Base-by-base conservation (phyloP, 2,113 vertebrate species). In the Gorsachius goisagi region DNA sequence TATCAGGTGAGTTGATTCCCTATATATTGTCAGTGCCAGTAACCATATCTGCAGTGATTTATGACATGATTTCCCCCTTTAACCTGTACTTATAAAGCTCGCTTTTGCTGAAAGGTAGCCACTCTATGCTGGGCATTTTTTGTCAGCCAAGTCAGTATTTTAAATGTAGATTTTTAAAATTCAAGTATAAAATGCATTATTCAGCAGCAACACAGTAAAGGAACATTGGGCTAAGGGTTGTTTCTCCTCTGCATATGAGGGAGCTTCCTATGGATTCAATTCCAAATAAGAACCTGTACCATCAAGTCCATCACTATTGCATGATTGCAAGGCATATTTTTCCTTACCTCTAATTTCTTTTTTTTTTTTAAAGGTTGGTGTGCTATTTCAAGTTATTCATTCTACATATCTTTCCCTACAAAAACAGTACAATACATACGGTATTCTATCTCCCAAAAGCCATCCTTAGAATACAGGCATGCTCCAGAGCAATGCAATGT, bases 121-220 rank as follows among this genome's bases (percentile, higher is more conserved):
- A 50, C 33, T 78, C 22, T 62, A 14, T 56, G 9, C 59, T 82
- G 79, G n/a, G 20, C 33, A 50, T n/a, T 82, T 93, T 93, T 92
- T 92, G 62, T 72, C 74, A 89, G 58, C 28, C 56, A 89, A 75
- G 58, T 55, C 50, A 72, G 44, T 83, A 82, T 80, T 76, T 95
- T 85, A 84, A 88, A 88, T 59, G 59, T 56, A 86, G 15, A 79
- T 85, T 87, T 93, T 95, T 64, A 24, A 77, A 89, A 92, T 62
- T 44, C 37, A 87, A 84, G 16, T 74, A 68, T 69, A 74, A 77
- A 85, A 68, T 37, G 11, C 30, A 52, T 83, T 88, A 85, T 93
- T 89, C 58, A 85, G n/a, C 45, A 94, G 60, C 47, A 95, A 59
- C 27, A 60, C 35, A 64, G 45, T 28, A 83, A 60, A 69, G 52